Evolutionary conservation across 2,113 vertebrate species (phyloP).

Genomic region (Onychorhynchus coronatus): DNA sequence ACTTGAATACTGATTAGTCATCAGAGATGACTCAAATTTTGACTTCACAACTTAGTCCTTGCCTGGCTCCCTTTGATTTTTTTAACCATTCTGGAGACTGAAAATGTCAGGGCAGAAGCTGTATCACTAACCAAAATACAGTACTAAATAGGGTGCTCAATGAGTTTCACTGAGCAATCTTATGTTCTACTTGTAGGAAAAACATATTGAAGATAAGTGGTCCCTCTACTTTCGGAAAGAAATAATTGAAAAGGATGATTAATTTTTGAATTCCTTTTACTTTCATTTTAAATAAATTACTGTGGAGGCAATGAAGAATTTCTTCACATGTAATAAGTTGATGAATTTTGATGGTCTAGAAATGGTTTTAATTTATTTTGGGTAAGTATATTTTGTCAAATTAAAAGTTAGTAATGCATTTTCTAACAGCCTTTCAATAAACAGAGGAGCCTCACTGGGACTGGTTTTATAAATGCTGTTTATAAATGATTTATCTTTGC

Average conservation of each 20-base stretch:
- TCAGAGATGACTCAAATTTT: not conserved
- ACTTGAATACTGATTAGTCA: not conserved
- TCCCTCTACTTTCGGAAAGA: not conserved
- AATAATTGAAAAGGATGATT: not conserved
- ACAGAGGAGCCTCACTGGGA: not conserved
- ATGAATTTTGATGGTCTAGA: not conserved
- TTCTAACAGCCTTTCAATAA: not conserved
- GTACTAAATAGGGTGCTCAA: not conserved
- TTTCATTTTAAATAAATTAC: conserved; percentile 15
- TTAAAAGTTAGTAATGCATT: not conserved
- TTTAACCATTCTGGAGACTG: not conserved
- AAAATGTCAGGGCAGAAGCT: not conserved
- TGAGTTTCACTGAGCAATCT: not conserved
- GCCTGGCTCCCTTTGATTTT: not conserved
- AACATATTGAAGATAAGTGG: not conserved
- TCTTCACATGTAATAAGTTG: not conserved
- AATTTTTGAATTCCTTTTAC: not conserved
- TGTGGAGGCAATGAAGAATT: not conserved
- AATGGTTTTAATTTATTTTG: conserved; percentile 9
- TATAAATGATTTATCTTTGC: not conserved
- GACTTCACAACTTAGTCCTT: not conserved
- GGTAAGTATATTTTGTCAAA: not conserved
- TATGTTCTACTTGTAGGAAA: not conserved
- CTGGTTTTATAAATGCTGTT: not conserved
- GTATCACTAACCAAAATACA: not conserved